phyloP scores from a whole-genome alignment of 1,140 invertebrate species.

The Tetramorium parvispinum region DNA sequence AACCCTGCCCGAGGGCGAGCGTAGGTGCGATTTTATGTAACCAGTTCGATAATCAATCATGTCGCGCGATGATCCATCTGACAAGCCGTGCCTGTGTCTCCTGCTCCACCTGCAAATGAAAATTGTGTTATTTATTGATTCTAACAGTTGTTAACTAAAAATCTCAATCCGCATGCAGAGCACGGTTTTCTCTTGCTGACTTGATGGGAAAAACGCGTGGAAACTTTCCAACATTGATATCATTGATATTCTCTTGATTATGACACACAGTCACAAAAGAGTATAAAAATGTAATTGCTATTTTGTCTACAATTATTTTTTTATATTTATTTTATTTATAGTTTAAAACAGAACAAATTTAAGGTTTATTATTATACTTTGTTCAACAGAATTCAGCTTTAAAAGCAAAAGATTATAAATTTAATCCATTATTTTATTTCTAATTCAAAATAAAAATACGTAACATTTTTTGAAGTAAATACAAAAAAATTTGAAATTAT shows the following conservation, averaged over 20 bases:
- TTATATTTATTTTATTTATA: not conserved
- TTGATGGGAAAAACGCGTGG: slow-evolving; percentile 16
- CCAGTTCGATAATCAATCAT: slow-evolving; percentile 94
- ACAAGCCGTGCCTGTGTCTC: slow-evolving; percentile 88
- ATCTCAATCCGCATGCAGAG: slow-evolving; percentile 53
- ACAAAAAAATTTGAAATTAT: not conserved
- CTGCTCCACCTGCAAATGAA: slow-evolving; percentile 88
- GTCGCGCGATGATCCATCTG: slow-evolving; percentile 87
- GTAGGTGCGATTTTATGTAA: slow-evolving; percentile 95
- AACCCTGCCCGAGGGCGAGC: slow-evolving; percentile 94
- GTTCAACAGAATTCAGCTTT: not conserved
- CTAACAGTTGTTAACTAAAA: not conserved
- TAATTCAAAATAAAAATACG: not conserved
- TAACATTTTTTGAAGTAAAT: not conserved
- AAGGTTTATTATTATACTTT: not conserved
- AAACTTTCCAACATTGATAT: slow-evolving; percentile 41
- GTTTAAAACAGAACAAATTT: not conserved
- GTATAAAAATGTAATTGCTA: not conserved
- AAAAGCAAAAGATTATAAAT: not conserved
- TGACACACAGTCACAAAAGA: not conserved
- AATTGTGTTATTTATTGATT: slow-evolving; percentile 26
- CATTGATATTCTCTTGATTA: not conserved
- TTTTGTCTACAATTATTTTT: not conserved
- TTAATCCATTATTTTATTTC: not conserved
- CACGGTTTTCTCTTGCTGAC: not conserved